These are phyloP conservation scores for Orchestia grillus DNA, from an alignment of 1,140 invertebrate species.

Conservation along the genomic window DNA sequence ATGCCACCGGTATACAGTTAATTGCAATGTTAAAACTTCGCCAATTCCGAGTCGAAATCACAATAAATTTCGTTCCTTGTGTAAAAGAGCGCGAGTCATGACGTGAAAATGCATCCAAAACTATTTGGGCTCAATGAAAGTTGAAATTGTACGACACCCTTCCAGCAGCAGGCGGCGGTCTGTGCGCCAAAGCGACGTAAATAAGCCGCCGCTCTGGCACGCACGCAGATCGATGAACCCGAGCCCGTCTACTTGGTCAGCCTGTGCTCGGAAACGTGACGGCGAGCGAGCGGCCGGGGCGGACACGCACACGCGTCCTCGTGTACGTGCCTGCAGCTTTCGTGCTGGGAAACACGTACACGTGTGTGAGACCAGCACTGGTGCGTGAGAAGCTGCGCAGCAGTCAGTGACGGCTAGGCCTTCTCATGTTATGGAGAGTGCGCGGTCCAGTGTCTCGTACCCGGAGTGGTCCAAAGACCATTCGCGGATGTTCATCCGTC, in stretches of 20 bases:
- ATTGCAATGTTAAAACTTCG: background rate
- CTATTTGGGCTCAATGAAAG: background rate
- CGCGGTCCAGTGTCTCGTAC: constrained; percentile 24
- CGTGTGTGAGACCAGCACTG: constrained; percentile 33
- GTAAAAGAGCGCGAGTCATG: background rate
- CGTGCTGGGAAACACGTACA: constrained; percentile 22
- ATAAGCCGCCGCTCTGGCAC: background rate
- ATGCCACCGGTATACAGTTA: background rate
- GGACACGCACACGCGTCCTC: constrained; percentile 24
- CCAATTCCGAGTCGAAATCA: background rate
- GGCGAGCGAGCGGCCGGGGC: background rate
- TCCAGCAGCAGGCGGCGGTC: background rate
- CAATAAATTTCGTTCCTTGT: background rate
- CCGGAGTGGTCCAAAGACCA: constrained; percentile 46
- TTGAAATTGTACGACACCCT: background rate
- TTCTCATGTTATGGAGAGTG: constrained; percentile 29
- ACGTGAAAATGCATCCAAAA: background rate
- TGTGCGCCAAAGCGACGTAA: background rate
- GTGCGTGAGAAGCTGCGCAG: constrained; percentile 2
- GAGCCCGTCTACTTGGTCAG: background rate
- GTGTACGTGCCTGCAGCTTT: constrained; percentile 43
- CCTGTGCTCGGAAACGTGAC: constrained; percentile 11
- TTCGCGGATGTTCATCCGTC: constrained; percentile 9
- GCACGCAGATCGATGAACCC: constrained; percentile 29
- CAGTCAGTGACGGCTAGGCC: constrained; percentile 32